phyloP scores from a whole-genome alignment of 35 echinoderm and acorn worm genomes.

The Antedon bifida region DNA sequence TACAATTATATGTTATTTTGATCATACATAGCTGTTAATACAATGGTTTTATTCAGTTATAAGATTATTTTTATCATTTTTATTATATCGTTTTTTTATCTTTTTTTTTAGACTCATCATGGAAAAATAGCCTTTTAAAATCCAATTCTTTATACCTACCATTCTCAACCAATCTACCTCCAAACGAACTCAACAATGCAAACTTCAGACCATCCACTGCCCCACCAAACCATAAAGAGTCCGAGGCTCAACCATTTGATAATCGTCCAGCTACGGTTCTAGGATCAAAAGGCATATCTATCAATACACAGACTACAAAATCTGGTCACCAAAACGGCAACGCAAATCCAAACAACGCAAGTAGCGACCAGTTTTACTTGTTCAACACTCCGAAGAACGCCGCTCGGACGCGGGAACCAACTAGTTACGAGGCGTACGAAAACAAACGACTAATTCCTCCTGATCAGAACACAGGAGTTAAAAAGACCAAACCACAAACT shows the following conservation, averaged over 20 bases:
- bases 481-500: background rate
- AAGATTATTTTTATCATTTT: no score
- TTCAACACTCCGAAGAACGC: background rate
- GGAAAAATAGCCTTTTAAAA: constrained; percentile 5
- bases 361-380: background rate
- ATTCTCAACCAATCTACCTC: background rate
- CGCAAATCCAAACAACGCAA: no score
- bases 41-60: no score
- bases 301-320: background rate
- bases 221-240: background rate
- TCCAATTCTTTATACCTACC: constrained; percentile 42
- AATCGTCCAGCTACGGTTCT: constrained; percentile 14
- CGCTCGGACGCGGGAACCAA: background rate
- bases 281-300: background rate
- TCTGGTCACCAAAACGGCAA: background rate
- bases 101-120: background rate
- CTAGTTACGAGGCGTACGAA: background rate
- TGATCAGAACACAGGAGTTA: background rate
- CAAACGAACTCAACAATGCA: background rate
- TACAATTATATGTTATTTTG: no score
- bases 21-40: no score
- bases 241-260: constrained; percentile 3
- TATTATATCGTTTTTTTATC: no score
- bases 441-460: background rate
- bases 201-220: constrained; percentile 36